Base-by-base conservation (phyloP, 30 jellyfish, hydroid and myxozoan species). In the Nemopilema nomurai region DNA sequence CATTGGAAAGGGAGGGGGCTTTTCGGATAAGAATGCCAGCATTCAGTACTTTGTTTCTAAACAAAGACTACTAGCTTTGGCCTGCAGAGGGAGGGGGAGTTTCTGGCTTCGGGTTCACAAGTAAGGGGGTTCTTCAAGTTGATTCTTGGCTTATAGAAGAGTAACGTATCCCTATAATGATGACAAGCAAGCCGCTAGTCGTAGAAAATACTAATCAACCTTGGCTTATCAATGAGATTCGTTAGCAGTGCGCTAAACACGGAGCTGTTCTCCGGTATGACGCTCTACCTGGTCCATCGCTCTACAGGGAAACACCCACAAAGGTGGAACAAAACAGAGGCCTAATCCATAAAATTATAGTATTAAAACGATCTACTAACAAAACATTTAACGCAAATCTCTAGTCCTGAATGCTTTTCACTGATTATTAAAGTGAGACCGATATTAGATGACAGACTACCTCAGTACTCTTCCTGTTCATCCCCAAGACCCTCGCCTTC, bases 401-500 rank as follows among this genome's bases (percentile, higher is more conserved):
- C 13, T 41, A 41, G 9, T 6, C 13, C 57, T 13, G 13, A 41
- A 41, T 41, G 57, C 57, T 41, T 41, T 41, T 41, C 57, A 13
- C 13, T 41, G 6, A 41, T 41, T 41, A 41, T 41, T 41, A 6
- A 41, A 41, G 57, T 41, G 57, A 41, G 57, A 13, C 57, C 57
- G 57, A 41, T 41, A 41, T 41, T 13, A 41, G 57, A 6, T 41
- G 57, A 41, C 6, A 41, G 57, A 13, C 13, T 41, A 13, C 13
- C 27, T 17, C 23, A 70, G 64, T 70, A 70, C 63, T 70, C 80
- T 1, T 70, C 80, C 50, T 70, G 80, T 62, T 70, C 80, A 24
- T 70, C 80, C 21, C 63, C 80, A 1, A 70, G n/a, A 28, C 64
- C 80, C 19, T 70, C 80, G 16, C 64, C 80, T 70, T 70, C 80